Evolutionary conservation across 2,797 vertebrate species (phyloP), one percentile per base, ranked within the genome.

Genomic region (Peromyscus attwateri): DNA sequence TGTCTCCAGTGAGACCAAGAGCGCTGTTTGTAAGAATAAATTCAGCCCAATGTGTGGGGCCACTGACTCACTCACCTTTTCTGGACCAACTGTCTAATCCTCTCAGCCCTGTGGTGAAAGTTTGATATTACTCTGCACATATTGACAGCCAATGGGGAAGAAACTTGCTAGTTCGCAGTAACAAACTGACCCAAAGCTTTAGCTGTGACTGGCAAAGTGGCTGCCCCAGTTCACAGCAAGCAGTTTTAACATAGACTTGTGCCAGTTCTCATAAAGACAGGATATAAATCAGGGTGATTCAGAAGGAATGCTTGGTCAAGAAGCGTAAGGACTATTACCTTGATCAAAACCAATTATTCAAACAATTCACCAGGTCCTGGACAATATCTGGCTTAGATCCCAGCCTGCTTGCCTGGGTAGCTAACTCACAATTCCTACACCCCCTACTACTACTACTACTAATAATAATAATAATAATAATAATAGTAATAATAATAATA

Each of bases 281-380:
- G 17, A 14, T 93, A 81, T 46, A 71, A 95, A 91, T 88, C 75
- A 37, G 0, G 70, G 40, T 64, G 55, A 82, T 55, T 91, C 46
- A 40, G 55, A 11, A 92, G 16, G 37, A 95, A 91, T 71, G 43
- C 11, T 92, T 91, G 29, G 70, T 92, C 23, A 43, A 64, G 43
- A 92, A 83, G 57, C 84, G 37, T 70, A 71, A 88, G 79, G 92
- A 71, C 17, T 64, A 83, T 37, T 88, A 29, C 60, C 27, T 80
- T 46, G 4, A 68, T 87, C 64, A 96, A 96, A 95, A 80, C 60
- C 87, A 94, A 87, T 52, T 84, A 91, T 73, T 66, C 84, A 25
- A 97, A 93, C 31, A 82, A n/a, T 64, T 96, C 27, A 75, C 43
- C 71, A 60, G 19, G 68, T 77, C 73, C 31, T 43, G 1, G 11